Evolutionary conservation across 1,140 invertebrate genomes (phyloP).

Genomic region (Cydia pomonella): DNA sequence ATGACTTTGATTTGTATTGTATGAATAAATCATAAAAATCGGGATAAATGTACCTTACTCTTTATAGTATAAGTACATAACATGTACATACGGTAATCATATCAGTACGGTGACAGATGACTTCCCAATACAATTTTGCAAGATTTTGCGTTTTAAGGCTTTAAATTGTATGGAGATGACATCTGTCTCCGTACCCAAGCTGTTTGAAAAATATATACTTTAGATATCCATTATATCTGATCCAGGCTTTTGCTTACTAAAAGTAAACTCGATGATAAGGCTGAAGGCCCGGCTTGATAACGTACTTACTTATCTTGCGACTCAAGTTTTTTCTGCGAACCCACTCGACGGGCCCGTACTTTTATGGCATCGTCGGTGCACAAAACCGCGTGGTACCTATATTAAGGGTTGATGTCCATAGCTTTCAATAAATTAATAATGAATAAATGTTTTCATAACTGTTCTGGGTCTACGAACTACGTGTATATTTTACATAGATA

Average conservation of each 20-base stretch:
- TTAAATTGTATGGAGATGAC: too few species aligned
- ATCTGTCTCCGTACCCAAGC: too few species aligned
- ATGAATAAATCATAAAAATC: too few species aligned
- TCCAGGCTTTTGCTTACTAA: background rate
- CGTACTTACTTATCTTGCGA: slow-evolving; percentile 61
- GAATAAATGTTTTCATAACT: too few species aligned
- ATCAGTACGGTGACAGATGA: too few species aligned
- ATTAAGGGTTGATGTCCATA: background rate
- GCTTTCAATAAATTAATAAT: background rate
- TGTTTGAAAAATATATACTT: too few species aligned
- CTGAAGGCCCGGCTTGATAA: slow-evolving; percentile 47
- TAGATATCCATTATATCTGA: background rate
- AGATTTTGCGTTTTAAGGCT: too few species aligned
- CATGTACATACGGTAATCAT: too few species aligned
- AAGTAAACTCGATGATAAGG: slow-evolving; percentile 4
- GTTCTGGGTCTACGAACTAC: background rate
- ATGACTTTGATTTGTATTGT: too few species aligned
- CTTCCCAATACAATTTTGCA: too few species aligned
- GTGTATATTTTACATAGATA: background rate
- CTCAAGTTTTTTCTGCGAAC: slow-evolving; percentile 46
- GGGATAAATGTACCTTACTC: background rate
- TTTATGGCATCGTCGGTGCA: slow-evolving; percentile 48
- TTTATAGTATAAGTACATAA: too few species aligned
- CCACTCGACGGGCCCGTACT: slow-evolving; percentile 14
- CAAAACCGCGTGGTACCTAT: background rate